Conservation (phyloP, 2,797 vertebrate genomes). For the Dendrocincla tyrannina region DNA sequence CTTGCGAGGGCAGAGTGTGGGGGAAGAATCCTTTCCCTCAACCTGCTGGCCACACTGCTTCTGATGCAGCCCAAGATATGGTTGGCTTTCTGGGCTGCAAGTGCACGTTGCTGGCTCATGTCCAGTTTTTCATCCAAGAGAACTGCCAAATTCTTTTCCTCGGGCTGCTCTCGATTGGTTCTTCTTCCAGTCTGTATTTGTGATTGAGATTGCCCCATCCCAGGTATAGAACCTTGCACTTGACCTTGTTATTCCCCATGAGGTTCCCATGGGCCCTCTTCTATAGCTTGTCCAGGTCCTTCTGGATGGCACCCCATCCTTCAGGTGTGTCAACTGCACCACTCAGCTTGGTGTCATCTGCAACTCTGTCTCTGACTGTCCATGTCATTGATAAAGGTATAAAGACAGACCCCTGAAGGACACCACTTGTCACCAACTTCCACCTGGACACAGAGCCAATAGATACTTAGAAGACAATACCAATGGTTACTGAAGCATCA, state of each 20-base stretch:
- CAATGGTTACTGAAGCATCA: background rate
- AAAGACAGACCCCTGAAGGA: background rate
- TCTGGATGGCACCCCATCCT: background rate
- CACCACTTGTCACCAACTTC: background rate
- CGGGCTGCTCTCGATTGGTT: background rate
- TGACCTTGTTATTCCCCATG: background rate
- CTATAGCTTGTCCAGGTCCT: background rate
- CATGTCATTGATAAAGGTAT: background rate
- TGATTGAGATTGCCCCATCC: fast-evolving
- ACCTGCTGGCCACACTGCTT: fast-evolving
- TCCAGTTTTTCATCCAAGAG: background rate
- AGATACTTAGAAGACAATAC: background rate
- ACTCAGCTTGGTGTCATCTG: background rate
- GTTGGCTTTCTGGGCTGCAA: fast-evolving
- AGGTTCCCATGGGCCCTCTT: background rate
- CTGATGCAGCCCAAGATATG: background rate
- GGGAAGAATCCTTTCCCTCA: fast-evolving
- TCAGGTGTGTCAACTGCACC: background rate
- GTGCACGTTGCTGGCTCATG: fast-evolving
- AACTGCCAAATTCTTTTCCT: background rate
- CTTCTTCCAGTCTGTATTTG: background rate
- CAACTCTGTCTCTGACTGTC: background rate
- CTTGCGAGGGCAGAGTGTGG: background rate
- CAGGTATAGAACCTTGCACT: background rate
- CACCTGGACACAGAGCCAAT: background rate